Conservation (phyloP, 2,797 vertebrate genomes). For the Picus viridis region DNA sequence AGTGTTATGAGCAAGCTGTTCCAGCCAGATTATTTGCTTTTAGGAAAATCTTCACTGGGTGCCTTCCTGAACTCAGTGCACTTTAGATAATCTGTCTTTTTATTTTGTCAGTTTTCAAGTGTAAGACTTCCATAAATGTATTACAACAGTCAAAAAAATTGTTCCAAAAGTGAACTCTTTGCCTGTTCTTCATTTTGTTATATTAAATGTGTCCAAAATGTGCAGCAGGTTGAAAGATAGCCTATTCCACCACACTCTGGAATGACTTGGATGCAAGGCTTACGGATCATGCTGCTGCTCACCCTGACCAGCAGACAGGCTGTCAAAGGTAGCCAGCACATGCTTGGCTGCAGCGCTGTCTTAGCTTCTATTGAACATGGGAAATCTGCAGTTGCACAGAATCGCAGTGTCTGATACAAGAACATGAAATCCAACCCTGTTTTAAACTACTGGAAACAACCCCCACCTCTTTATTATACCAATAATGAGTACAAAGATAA, state of each 20-base stretch:
- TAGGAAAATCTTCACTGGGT: neutral
- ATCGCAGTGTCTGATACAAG: neutral
- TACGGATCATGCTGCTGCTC: neutral
- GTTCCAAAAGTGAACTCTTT: neutral
- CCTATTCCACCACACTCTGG: neutral
- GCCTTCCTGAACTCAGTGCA: neutral
- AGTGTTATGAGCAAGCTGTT: neutral
- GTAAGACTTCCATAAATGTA: neutral
- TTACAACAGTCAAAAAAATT: neutral
- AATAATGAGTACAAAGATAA: neutral
- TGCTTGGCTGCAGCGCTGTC: neutral
- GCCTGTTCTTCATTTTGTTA: neutral
- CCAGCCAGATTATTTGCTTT: neutral
- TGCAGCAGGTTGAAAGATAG: neutral
- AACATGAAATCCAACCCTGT: neutral
- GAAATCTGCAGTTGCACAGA: neutral
- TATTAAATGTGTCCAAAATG: neutral
- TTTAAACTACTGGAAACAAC: neutral
- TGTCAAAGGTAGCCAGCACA: neutral
- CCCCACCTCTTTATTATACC: neutral
- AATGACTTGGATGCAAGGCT: rapidly evolving
- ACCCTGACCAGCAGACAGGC: neutral
- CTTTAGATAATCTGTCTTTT: neutral
- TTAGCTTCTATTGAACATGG: neutral
- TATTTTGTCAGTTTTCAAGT: conserved; percentile 2